Base-by-base conservation (phyloP, 1,140 invertebrate genomes). In the Pentalonia nigronervosa region DNA sequence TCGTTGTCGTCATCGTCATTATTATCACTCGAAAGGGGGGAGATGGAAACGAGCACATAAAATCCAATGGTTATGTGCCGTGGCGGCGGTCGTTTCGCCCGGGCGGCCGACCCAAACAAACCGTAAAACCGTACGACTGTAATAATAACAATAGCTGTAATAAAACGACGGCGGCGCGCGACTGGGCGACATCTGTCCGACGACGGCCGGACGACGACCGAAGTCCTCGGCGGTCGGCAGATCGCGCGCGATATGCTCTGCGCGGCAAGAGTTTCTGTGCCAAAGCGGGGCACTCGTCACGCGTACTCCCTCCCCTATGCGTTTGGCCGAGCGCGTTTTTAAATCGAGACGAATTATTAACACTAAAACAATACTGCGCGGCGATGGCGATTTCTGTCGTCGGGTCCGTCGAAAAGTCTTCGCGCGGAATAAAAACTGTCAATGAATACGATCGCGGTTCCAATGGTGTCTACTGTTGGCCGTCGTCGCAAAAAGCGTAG, bases 31-130 rank as follows among this genome's bases (percentile, higher is more conserved):
- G 34, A 41, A 50, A 36, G 50, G 60, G 60, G 60, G 30, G 30
- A 67, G 88, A n/a, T n/a, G 36, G 50, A 90, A 90, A 90, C 36
- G 34, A 17, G 87, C 45, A 83, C 91, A 92, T 92, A 92, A 92
- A 92, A 92, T 92, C 41, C 91, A 84, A 92, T 83, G 91, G 91
- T 92, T 92, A 92, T 92, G 67, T 83, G 90, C 20, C 36, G 90
- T 53, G 89, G 50, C 34, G 50, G 90, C 48, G 34, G 60, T 91
- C 50, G 56, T 91, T 76, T 21, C 25, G 30, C 60, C 36, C 30
- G n/a, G 60, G 76, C 76, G 76, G 76, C 47, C 91, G 91, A 92
- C 91, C 91, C 91, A 92, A 92, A 92, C 91, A 92, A 92, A 92
- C 48, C 91, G 50, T 92, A 92, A 92, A 92, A 92, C 48, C 34